phyloP scores from a whole-genome alignment of 2,113 vertebrate species.

The Gymnobelideus leadbeateri region DNA sequence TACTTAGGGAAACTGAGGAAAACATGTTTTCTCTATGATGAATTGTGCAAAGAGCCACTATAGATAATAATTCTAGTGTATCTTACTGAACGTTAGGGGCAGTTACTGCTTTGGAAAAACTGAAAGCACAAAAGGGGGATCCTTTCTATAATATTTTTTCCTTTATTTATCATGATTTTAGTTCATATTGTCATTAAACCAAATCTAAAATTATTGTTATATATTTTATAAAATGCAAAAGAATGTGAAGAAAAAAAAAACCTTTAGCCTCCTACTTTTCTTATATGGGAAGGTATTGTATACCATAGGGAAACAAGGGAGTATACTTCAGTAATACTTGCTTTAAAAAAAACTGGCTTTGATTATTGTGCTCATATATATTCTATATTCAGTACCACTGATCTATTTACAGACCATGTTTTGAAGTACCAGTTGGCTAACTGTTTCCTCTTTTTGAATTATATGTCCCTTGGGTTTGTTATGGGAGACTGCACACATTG shows the following conservation, averaged over 20 bases:
- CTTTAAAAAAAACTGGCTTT: background rate
- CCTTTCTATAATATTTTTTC: constrained; percentile 3
- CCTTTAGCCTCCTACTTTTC: background rate
- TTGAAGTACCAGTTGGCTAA: background rate
- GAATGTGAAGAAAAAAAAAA: background rate
- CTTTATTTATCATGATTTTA: background rate
- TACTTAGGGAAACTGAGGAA: background rate
- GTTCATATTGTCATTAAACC: background rate
- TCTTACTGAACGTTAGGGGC: background rate
- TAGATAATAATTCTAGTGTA: background rate
- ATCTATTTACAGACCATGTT: background rate
- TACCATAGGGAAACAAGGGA: background rate
- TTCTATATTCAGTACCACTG: background rate
- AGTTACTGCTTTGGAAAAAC: background rate
- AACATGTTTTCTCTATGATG: background rate
- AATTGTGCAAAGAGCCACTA: background rate
- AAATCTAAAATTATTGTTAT: background rate
- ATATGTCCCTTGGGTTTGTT: constrained; percentile 21
- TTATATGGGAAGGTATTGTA: background rate
- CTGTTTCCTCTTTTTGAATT: constrained; percentile 29
- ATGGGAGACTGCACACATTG: background rate
- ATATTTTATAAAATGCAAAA: constrained; percentile 33
- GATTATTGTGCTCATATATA: background rate
- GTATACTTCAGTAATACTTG: background rate
- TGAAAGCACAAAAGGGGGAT: constrained; percentile 7